Evolutionary conservation across 1,140 invertebrate species (phyloP).

Genomic region (Adoxophyes honmai): DNA sequence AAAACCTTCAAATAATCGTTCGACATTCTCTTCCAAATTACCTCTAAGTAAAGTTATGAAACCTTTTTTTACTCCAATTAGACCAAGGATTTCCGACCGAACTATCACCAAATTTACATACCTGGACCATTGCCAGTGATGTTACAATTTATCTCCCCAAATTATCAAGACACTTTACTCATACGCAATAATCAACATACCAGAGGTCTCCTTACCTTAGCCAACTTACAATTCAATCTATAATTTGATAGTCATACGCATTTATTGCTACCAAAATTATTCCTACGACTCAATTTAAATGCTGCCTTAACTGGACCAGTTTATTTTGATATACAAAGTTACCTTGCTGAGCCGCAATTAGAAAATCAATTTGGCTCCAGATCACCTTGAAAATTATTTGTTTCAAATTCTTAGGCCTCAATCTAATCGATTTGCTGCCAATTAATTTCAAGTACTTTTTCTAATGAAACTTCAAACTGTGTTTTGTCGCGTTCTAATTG

Average conservation of each 20-base stretch:
- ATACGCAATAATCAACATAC: no score
- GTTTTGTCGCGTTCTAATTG: background rate
- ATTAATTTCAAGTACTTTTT: background rate
- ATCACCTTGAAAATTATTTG: background rate
- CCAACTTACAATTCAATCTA: no score
- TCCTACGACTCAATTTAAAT: background rate
- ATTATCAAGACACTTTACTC: no score
- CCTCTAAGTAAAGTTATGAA: no score
- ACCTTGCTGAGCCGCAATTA: conserved; percentile 3
- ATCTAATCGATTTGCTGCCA: conserved; percentile 7
- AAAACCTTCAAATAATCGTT: no score
- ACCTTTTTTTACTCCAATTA: no score
- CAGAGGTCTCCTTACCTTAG: no score
- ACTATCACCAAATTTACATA: no score
- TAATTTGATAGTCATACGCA: background rate
- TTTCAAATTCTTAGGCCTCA: background rate
- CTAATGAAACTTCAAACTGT: background rate
- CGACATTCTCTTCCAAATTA: no score
- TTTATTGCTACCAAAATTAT: background rate
- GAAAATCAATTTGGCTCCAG: conserved; percentile 2
- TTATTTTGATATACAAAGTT: background rate
- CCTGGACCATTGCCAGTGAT: no score
- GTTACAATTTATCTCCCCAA: no score
- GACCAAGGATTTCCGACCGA: no score
- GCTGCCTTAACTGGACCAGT: background rate